Evolutionary conservation across 2,797 vertebrate genomes (phyloP).

Genomic region (Rhynchonycteris naso): DNA sequence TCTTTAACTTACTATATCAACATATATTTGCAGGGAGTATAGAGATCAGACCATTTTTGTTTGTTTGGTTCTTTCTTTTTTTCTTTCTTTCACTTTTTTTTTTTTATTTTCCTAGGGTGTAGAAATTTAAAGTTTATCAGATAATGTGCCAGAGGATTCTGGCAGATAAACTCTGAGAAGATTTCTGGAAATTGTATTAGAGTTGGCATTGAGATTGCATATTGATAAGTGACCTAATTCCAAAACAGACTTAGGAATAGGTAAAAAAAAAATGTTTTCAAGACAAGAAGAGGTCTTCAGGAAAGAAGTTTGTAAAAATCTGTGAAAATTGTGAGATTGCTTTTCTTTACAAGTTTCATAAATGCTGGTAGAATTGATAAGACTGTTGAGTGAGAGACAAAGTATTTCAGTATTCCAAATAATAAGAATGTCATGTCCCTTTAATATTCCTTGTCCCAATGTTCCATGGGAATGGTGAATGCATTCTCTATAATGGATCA

Average conservation of each 20-base stretch:
- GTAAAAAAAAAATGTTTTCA: neutral
- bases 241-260: neutral
- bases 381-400: neutral
- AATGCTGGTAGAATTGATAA: neutral
- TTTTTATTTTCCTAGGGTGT: neutral
- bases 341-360: neutral
- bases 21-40: neutral
- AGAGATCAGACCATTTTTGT: neutral
- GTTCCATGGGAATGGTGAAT: neutral
- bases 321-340: neutral
- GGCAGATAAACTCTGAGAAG: neutral
- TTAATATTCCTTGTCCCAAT: neutral
- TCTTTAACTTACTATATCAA: neutral
- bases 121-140: slow-evolving; percentile 1
- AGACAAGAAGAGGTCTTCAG: neutral
- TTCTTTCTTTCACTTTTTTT: too few species aligned
- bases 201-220: neutral
- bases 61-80: neutral
- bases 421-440: neutral
- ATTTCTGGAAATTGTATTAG: neutral
- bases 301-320: neutral
- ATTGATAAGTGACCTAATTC: slow-evolving; percentile 37
- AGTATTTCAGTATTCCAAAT: neutral
- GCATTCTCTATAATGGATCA: neutral
- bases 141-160: neutral